These are phyloP conservation scores for Saxidomus purpurata DNA, from an alignment of 1,140 invertebrate species.

Conservation along the genomic window DNA sequence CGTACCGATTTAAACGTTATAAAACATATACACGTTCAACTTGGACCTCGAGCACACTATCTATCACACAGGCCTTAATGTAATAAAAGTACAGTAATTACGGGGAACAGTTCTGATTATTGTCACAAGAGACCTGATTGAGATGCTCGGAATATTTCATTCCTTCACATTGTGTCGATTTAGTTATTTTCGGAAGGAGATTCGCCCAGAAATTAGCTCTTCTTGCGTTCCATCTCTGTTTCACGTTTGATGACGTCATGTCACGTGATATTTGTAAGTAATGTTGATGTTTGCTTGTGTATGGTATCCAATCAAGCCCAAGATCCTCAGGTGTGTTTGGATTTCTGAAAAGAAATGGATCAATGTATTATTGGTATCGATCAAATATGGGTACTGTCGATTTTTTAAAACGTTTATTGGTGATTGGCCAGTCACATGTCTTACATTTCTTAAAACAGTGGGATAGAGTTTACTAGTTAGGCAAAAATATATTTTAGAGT, in stretches of 20 bases:
- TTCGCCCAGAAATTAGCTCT: constrained; percentile 48
- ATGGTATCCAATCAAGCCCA: constrained; percentile 13
- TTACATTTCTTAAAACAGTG: too few species aligned
- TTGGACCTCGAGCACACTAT: too few species aligned
- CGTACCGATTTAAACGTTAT: too few species aligned
- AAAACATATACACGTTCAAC: too few species aligned
- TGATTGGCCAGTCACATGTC: too few species aligned
- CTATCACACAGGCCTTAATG: too few species aligned
- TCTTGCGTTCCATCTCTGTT: constrained; percentile 30
- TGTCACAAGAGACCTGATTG: neutral
- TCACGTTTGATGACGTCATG: constrained; percentile 21
- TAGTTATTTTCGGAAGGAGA: neutral
- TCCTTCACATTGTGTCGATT: neutral
- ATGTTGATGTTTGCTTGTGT: constrained; percentile 21
- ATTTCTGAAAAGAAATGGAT: constrained; percentile 5
- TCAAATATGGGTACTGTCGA: too few species aligned
- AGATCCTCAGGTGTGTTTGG: neutral
- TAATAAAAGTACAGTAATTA: neutral
- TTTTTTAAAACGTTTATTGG: too few species aligned
- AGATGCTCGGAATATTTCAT: neutral
- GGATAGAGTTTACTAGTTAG: too few species aligned
- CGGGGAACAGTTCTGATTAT: neutral
- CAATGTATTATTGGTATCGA: too few species aligned
- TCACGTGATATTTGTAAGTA: constrained; percentile 30
- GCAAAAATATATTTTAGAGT: too few species aligned